Evolutionary conservation across 1,140 invertebrate genomes (phyloP).

Genomic region (Drosophila repletoides): DNA sequence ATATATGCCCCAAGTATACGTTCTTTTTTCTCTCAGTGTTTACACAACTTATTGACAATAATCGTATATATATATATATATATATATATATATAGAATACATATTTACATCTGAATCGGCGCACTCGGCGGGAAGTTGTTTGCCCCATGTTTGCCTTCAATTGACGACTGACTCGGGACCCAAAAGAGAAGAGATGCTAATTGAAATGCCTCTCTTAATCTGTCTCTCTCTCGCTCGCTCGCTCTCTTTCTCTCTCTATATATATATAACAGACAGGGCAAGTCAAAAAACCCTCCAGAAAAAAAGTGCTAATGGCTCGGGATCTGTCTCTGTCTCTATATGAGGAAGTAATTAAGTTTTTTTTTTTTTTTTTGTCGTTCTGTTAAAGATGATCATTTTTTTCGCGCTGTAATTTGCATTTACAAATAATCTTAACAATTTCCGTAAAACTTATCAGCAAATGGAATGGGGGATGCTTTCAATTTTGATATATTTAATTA

Average conservation of each 20-base stretch:
- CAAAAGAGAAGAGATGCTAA: conserved; percentile 54
- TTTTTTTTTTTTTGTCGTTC: conserved; percentile 15
- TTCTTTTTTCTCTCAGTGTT: too few species aligned
- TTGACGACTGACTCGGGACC: conserved; percentile 43
- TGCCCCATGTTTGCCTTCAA: conserved; percentile 58
- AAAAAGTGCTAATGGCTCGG: conserved; percentile 29
- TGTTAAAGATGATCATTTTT: too few species aligned
- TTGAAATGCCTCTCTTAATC: conserved; percentile 44
- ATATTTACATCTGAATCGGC: conserved; percentile 21
- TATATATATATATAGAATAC: conserved; percentile 48
- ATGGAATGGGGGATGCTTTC: conserved; percentile 22
- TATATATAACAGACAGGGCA: conserved; percentile 9
- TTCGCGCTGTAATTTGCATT: conserved; percentile 66
- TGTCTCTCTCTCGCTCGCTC: not conserved
- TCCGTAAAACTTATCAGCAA: conserved; percentile 45
- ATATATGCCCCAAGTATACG: conserved; percentile 54
- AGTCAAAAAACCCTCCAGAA: conserved; percentile 21
- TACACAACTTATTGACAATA: conserved; percentile 76
- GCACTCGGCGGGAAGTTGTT: conserved; percentile 17
- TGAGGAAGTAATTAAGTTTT: conserved; percentile 66
- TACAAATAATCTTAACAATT: conserved; percentile 44
- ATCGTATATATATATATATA: too few species aligned
- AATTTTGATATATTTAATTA: conserved; percentile 32
- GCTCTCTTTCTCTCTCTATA: not conserved
- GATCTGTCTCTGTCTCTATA: conserved; percentile 13